Conservation (phyloP, 1,140 invertebrate species). For the Drosophila sp. region DNA sequence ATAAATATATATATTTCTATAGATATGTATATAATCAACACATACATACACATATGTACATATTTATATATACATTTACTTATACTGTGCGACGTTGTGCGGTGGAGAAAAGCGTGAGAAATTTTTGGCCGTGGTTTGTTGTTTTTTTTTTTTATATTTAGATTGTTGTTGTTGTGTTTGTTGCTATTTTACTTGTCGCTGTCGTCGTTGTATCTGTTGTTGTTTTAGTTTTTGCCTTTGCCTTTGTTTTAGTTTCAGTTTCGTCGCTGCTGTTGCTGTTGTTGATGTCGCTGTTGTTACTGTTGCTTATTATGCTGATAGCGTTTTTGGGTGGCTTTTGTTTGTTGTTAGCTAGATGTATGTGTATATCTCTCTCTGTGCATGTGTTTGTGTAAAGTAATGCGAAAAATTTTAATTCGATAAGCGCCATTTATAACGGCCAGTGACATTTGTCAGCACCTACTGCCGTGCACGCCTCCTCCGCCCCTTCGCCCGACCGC, state of each 20-base stretch:
- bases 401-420: constrained; percentile 75
- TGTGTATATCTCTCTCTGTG: constrained; percentile 38
- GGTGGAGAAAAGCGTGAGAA: constrained; percentile 77
- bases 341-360: constrained; percentile 33
- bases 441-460: constrained; percentile 48
- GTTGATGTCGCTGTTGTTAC: constrained; percentile 47
- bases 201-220: constrained; percentile 59
- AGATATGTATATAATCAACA: not conserved
- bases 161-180: constrained; percentile 25
- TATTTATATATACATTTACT: constrained; percentile 22
- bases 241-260: constrained; percentile 57
- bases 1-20: not conserved
- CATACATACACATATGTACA: constrained; percentile 24
- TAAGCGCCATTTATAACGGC: constrained; percentile 64
- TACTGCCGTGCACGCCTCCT: not conserved
- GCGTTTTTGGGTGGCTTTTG: constrained; percentile 63
- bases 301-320: constrained; percentile 77
- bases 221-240: constrained; percentile 58
- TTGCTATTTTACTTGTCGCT: constrained; percentile 56
- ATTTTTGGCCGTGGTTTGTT: constrained; percentile 78
- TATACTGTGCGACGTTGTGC: constrained; percentile 37
- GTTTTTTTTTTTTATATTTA: constrained; percentile 49
- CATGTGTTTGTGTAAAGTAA: no score
- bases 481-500: not conserved
- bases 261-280: constrained; percentile 45